These are phyloP conservation scores for Delichon dasypus DNA, from an alignment of 2,797 vertebrate genomes.

Conservation along the genomic window DNA sequence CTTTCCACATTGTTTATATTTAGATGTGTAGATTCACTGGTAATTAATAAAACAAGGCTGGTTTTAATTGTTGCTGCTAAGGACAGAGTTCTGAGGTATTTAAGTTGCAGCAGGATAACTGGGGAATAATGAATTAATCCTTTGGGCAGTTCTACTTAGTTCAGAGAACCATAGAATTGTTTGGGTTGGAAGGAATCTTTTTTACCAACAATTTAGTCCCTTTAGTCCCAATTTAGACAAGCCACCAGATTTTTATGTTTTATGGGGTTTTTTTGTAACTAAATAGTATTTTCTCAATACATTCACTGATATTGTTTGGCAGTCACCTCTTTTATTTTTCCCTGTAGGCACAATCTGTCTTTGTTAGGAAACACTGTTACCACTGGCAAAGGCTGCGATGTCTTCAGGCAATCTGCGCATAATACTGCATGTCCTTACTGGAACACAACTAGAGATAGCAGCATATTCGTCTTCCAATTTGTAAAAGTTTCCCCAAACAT, in stretches of 20 bases:
- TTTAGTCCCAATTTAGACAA: not conserved
- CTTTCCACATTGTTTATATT: not conserved
- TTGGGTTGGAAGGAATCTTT: not conserved
- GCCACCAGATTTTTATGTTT: not conserved
- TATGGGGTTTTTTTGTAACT: rapidly evolving
- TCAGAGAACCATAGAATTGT: not conserved
- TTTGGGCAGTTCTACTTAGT: not conserved
- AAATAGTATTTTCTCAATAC: not conserved
- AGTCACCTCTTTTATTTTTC: not conserved
- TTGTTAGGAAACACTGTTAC: not conserved
- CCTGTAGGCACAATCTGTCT: not conserved
- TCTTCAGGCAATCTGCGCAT: not conserved
- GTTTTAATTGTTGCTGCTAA: not conserved
- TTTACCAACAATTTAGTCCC: not conserved
- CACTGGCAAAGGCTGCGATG: not conserved
- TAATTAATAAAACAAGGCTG: not conserved
- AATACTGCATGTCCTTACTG: not conserved
- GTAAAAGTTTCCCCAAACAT: not conserved
- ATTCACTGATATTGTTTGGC: not conserved
- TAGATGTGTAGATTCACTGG: not conserved
- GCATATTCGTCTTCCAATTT: not conserved
- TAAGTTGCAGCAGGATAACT: not conserved
- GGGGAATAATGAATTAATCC: not conserved
- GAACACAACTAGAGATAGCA: not conserved
- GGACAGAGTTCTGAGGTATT: not conserved